phyloP scores from a whole-genome alignment of 2,113 vertebrate genomes.

The Delphinus delphis region DNA sequence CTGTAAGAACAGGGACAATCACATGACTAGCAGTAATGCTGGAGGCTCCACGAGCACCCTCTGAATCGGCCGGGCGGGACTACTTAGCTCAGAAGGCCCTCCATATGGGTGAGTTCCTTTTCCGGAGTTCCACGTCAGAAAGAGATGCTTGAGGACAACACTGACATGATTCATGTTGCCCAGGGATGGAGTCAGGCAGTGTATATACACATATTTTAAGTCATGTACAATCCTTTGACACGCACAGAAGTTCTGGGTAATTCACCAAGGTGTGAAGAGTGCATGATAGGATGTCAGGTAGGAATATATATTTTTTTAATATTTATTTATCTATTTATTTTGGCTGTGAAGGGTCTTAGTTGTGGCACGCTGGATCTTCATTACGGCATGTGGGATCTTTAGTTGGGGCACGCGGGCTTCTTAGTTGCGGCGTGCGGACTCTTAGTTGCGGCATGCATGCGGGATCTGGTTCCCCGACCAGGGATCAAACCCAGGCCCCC shows the following conservation, averaged over 20 bases:
- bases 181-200: not conserved
- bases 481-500: no score
- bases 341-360: no score
- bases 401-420: no score
- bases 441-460: no score
- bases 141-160: not conserved
- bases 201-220: not conserved
- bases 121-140: not conserved
- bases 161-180: not conserved
- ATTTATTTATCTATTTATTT: no score
- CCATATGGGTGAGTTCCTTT: rapidly evolving
- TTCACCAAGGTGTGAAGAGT: not conserved
- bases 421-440: no score
- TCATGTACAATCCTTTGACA: not conserved
- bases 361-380: no score
- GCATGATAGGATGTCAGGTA: not conserved
- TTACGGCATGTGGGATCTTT: no score
- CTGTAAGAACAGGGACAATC: not conserved
- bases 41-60: no score
- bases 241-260: not conserved
- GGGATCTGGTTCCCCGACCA: no score
- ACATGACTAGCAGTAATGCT: not conserved
- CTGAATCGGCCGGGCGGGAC: not conserved
- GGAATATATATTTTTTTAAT: not conserved
- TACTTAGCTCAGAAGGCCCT: not conserved